Evolutionary conservation across 2,113 vertebrate species (phyloP).

Genomic region (Onychostruthus taczanowskii): DNA sequence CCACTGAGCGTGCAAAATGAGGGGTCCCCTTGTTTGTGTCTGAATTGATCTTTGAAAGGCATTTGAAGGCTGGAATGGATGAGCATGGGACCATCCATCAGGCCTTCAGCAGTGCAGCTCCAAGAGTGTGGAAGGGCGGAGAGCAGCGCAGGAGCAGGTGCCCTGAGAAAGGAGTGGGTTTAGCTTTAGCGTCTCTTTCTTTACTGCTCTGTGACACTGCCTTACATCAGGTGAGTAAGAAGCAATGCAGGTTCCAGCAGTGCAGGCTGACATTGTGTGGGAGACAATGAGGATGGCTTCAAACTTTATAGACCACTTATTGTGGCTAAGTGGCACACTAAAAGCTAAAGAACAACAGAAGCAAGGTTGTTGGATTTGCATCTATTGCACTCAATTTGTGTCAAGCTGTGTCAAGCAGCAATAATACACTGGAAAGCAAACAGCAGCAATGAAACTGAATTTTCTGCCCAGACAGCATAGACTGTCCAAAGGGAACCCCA

Average conservation of each 20-base stretch:
- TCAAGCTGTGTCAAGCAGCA: background rate
- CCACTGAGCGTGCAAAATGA: rapidly evolving
- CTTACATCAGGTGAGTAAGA: background rate
- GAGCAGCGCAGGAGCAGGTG: background rate
- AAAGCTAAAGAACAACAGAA: background rate
- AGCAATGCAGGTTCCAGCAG: background rate
- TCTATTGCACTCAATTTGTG: background rate
- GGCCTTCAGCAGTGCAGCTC: background rate
- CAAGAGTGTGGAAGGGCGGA: background rate
- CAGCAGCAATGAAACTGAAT: background rate
- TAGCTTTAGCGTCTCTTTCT: background rate
- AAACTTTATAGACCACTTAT: background rate
- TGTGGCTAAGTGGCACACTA: background rate
- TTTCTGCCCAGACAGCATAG: background rate
- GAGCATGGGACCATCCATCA: background rate
- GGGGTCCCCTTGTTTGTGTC: background rate
- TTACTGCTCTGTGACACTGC: background rate
- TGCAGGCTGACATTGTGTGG: background rate
- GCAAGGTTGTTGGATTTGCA: background rate
- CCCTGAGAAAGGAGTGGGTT: background rate
- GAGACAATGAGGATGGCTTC: background rate
- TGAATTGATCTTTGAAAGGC: background rate
- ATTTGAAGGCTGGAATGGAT: background rate
- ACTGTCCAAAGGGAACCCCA: background rate
- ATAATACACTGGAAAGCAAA: background rate